Evolutionary conservation across 1,140 invertebrate species (phyloP).

Genomic region (Wiebesia pumilae): DNA sequence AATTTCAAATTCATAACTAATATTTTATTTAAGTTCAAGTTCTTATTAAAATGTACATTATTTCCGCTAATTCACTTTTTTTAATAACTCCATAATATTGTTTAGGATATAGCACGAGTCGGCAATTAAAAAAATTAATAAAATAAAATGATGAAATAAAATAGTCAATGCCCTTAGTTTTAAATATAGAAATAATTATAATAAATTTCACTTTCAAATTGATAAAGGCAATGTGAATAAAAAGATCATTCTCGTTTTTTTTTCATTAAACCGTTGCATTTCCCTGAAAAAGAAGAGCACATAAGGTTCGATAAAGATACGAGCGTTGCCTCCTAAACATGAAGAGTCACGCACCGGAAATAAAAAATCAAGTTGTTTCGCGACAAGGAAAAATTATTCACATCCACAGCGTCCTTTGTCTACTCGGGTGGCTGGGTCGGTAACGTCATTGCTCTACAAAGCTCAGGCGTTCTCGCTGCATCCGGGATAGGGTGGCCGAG

Average conservation of each 20-base stretch:
- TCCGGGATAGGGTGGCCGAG: conserved; percentile 79
- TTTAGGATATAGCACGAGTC: too few species aligned
- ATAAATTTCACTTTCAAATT: background rate
- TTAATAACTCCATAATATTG: too few species aligned
- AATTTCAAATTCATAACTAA: too few species aligned
- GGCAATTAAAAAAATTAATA: background rate
- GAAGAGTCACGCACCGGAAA: conserved; percentile 21
- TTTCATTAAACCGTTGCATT: conserved; percentile 27
- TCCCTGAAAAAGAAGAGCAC: conserved; percentile 18
- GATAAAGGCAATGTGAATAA: conserved; percentile 1
- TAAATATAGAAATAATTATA: background rate
- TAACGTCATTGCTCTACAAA: conserved; percentile 79
- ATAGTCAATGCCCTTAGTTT: background rate
- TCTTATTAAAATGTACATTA: too few species aligned
- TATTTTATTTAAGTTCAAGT: too few species aligned
- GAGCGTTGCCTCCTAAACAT: conserved; percentile 17
- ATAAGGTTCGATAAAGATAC: conserved; percentile 18
- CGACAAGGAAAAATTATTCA: conserved; percentile 27
- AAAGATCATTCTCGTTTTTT: conserved; percentile 18
- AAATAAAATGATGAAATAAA: background rate
- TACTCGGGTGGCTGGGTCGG: conserved; percentile 78
- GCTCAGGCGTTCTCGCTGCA: conserved; percentile 77
- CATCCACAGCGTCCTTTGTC: conserved; percentile 64
- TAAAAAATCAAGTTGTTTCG: conserved; percentile 24
- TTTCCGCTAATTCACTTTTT: too few species aligned